Evolutionary conservation across 2,797 vertebrate genomes (phyloP).

Genomic region (Pantherophis alleghaniensis): DNA sequence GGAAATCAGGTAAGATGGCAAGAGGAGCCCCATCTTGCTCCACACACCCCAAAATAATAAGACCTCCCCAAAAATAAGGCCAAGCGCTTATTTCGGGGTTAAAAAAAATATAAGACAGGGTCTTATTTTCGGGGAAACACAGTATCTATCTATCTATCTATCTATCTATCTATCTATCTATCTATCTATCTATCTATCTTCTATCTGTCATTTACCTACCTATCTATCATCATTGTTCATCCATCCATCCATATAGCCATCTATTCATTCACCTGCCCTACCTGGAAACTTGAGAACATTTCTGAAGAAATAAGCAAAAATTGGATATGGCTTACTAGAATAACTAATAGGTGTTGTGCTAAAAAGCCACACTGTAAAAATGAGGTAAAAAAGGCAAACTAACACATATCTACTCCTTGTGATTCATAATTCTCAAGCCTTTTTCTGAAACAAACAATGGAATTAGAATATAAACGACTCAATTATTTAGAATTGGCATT

Average conservation of each 20-base stretch:
- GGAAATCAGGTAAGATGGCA: too few species aligned
- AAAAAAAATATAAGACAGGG: too few species aligned
- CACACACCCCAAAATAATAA: too few species aligned
- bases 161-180: too few species aligned
- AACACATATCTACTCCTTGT: constrained; percentile 55
- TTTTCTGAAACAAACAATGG: constrained; percentile 63
- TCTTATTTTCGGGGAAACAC: too few species aligned
- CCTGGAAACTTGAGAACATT: neutral
- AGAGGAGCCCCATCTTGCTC: too few species aligned
- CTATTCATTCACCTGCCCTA: neutral
- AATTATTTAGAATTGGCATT: constrained; percentile 64
- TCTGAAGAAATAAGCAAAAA: constrained; percentile 44
- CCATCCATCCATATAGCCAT: neutral
- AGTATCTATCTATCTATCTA: too few species aligned
- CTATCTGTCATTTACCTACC: too few species aligned
- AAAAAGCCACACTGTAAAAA: constrained; percentile 54
- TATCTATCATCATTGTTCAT: too few species aligned
- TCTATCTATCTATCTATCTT: too few species aligned
- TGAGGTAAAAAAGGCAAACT: constrained; percentile 61
- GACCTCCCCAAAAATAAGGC: too few species aligned
- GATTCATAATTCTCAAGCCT: constrained; percentile 62
- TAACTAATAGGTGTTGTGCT: constrained; percentile 61
- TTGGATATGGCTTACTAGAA: constrained; percentile 47
- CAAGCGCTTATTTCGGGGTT: too few species aligned
- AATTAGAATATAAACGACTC: constrained; percentile 62